Base-by-base conservation (phyloP, 2,888 invertebrate species). In the Oligia fasciuncula region DNA sequence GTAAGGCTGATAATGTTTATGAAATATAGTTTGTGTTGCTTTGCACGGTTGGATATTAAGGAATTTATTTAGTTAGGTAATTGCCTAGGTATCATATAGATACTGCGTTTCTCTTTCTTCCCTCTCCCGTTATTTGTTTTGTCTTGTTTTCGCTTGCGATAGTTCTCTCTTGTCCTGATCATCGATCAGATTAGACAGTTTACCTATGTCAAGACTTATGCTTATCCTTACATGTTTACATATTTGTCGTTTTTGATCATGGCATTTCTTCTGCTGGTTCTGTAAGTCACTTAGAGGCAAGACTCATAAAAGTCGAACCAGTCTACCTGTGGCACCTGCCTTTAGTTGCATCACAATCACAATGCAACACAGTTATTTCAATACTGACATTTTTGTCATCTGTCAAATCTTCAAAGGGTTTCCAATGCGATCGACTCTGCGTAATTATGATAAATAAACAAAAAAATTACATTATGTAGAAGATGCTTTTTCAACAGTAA, bases 1-100 rank as follows among this genome's bases (percentile, higher is more conserved):
- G 65, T 63, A 49, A 62, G 46, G 14, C 54, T 54, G 19, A 62
- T 54, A 76, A 57, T 80, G 83, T 57, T 63, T 57, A 83, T 62
- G 76, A 80, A 83, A 83, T 63, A 40, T 14, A 9, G 4, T n/a
- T 43, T 51, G 60, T 74, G 19, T 79, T 57, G 23, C 11, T 40
- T 49, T 81, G 60, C 74, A 60, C 23, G 29, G 57, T 81, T 51
- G 29, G 29, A 65, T 43, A 35, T 17, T 43, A 76, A 13, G 3
- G 35, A n/a, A 17, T 76, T n/a, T 62, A 14, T 49, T 14, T 2
- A 46, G 17, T 46, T 11, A 35, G 14, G 54, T 54, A 6, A 57
- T 35, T 19, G 3, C 8, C 4, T 51, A n/a, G 11, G 23, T 57
- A 13, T 40, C 13, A 29, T 43, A 4, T 76, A 17, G 8, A 2